Evolutionary conservation across 30 jellyfish, hydroid and myxozoan genomes (phyloP).

Genomic region (Rhopilema esculentum): DNA sequence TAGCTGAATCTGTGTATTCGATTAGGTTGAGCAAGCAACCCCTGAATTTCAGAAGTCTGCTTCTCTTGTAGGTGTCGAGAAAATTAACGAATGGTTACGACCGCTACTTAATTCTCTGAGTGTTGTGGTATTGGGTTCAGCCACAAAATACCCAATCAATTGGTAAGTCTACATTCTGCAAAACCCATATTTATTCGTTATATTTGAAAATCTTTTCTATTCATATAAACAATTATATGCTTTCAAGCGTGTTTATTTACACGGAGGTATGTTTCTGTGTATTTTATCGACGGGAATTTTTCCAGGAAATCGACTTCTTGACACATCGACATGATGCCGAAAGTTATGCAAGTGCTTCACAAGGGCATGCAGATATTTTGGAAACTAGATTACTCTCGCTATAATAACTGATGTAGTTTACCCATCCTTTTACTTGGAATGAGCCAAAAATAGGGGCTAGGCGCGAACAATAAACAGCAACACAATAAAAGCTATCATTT

Average conservation of each 20-base stretch:
- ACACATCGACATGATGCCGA: not conserved
- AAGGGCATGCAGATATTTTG: too few species aligned
- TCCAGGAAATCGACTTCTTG: not conserved
- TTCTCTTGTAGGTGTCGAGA: conserved; percentile 16
- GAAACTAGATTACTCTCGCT: too few species aligned
- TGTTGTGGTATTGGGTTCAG: not conserved
- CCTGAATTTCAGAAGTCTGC: conserved; percentile 11
- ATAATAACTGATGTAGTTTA: too few species aligned
- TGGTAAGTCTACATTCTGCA: too few species aligned
- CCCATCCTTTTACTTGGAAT: too few species aligned
- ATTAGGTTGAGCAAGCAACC: too few species aligned
- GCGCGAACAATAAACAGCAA: too few species aligned
- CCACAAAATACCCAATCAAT: not conserved
- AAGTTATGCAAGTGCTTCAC: not conserved
- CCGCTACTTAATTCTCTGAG: conserved; percentile 27
- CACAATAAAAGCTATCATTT: too few species aligned
- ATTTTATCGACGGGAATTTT: not conserved
- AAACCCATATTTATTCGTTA: not conserved
- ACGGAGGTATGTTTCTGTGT: not conserved
- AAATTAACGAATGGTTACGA: conserved; percentile 24
- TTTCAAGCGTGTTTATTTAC: not conserved
- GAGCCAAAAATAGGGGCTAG: too few species aligned
- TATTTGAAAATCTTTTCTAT: not conserved
- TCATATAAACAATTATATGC: not conserved
- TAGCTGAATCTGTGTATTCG: too few species aligned